These are phyloP conservation scores for Cyaniris semiargus DNA, from an alignment of 2,888 invertebrate genomes.

Conservation along the genomic window DNA sequence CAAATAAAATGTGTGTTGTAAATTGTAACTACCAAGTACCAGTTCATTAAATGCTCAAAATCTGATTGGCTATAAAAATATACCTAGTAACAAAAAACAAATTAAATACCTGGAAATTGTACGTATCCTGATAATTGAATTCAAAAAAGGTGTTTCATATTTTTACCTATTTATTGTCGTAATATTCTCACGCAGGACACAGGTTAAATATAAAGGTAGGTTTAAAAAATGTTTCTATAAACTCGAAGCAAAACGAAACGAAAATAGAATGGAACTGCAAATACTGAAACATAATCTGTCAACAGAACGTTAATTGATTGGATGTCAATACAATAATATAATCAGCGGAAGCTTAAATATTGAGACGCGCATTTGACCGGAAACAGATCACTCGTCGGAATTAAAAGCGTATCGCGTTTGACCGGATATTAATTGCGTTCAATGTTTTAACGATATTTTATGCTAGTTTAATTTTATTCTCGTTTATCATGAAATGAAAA, in stretches of 20 bases:
- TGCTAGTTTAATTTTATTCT: constrained; percentile 47
- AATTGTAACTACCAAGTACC: too few species aligned
- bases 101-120: too few species aligned
- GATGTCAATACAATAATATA: constrained; percentile 23
- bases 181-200: too few species aligned
- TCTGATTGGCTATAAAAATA: too few species aligned
- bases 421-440: constrained; percentile 59
- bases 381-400: constrained; percentile 44
- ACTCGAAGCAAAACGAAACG: not conserved
- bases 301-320: constrained; percentile 23
- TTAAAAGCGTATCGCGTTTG: constrained; percentile 49
- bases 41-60: too few species aligned
- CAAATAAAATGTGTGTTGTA: too few species aligned
- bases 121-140: too few species aligned
- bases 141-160: too few species aligned
- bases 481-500: not conserved
- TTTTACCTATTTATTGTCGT: too few species aligned
- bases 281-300: constrained; percentile 13
- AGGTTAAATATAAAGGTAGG: too few species aligned
- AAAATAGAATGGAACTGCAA: not conserved
- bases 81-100: too few species aligned
- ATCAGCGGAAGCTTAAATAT: constrained; percentile 27
- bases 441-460: constrained; percentile 47
- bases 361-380: constrained; percentile 32
- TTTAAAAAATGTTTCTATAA: too few species aligned